Base-by-base conservation (phyloP, 2,888 invertebrate genomes). In the Aquatica leii region DNA sequence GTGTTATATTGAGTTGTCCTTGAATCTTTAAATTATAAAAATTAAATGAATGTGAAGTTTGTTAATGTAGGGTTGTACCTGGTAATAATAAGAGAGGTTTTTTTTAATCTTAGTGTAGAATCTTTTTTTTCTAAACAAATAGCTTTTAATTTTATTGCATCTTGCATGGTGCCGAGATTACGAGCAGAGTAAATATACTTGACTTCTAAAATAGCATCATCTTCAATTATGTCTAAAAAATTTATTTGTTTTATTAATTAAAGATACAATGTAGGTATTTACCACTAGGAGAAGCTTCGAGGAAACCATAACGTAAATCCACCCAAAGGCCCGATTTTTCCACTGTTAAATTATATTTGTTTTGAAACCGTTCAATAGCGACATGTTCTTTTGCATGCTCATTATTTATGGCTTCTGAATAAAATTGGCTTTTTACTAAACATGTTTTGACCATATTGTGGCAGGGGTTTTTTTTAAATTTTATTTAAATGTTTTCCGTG, bases 241-340 rank as follows among this genome's bases (percentile, higher is more conserved):
- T 14, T 17, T 35, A 35, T 34, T 51, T 21, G n/a, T 34, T 49
- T 21, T 21, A 52, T 51, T 24, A 35, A 37, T n/a, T 37, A 54
- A 15, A 43, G 43, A 14, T 43, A 15, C 14, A 43, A 43, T 43
- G 1, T 43, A 14, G 15, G 46, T 24, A 24, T 14, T 43, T 62
- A 58, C 57, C 62, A 41, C 51, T 52, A 8, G 57, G 62, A 21
- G 62, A 62, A 20, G 57, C 62, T 12, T 24, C 62, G n/a, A 62
- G 21, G 37, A 57, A 62, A 9, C 57, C 20, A 57, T 50, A 14
- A 8, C 43, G 17, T 2, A 52, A 40, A 57, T 62, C 62, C 0
- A 62, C n/a, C 49, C 48, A 55, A 12, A 61, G 21, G 9, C 49
- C 61, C 9, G 20, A 48, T 18, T 43, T 24, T 15, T 54, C 11